Evolutionary conservation across 2,888 invertebrate genomes (phyloP).

Genomic region (Resseliella maxima): DNA sequence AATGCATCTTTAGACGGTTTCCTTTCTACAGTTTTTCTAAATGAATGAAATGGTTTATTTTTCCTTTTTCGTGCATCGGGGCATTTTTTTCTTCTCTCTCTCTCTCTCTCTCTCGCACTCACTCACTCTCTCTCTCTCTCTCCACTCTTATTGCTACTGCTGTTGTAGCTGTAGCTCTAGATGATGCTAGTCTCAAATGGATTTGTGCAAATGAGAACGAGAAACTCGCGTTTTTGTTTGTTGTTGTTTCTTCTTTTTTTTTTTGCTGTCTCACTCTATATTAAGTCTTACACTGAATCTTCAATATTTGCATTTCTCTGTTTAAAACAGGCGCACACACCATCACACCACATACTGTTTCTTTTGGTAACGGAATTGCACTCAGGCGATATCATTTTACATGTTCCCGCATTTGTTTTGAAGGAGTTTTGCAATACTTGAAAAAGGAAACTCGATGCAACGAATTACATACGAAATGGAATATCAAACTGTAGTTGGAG

Average conservation of each 20-base stretch:
- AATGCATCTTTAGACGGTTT: slow-evolving; percentile 59
- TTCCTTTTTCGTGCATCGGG: slow-evolving; percentile 39
- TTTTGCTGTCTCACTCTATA: no score
- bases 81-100: background rate
- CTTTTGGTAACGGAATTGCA: slow-evolving; percentile 19
- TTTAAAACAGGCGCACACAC: background rate
- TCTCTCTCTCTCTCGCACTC: no score
- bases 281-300: slow-evolving; percentile 29
- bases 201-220: slow-evolving; percentile 35
- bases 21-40: slow-evolving; percentile 56
- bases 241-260: no score
- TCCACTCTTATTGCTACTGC: background rate
- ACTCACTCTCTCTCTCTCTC: background rate
- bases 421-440: background rate
- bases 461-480: background rate
- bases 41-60: slow-evolving; percentile 55
- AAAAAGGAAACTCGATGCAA: background rate
- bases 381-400: slow-evolving; percentile 51
- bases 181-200: background rate
- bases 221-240: background rate
- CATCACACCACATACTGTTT: background rate
- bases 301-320: slow-evolving; percentile 26
- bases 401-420: slow-evolving; percentile 5
- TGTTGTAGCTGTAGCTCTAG: background rate
- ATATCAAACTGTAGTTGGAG: background rate